These are phyloP conservation scores for Condylura cristata DNA, from an alignment of 2,113 vertebrate species.

Conservation along the genomic window DNA sequence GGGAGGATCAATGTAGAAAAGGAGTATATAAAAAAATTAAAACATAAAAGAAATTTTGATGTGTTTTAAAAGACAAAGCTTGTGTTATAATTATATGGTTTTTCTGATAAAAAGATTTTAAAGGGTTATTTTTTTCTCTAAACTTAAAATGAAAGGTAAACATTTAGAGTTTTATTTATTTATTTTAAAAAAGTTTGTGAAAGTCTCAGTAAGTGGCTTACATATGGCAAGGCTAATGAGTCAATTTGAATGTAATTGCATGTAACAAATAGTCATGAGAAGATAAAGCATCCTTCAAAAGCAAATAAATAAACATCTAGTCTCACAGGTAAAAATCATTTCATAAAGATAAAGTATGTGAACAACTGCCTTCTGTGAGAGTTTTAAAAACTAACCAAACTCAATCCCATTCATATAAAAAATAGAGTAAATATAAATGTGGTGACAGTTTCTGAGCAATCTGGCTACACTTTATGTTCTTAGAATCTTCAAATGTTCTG, in stretches of 20 bases:
- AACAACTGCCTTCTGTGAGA: neutral
- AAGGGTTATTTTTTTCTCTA: neutral
- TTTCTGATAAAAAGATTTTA: neutral
- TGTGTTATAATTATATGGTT: neutral
- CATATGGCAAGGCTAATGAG: neutral
- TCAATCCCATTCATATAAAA: neutral
- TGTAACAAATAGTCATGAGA: neutral
- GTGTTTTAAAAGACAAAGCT: neutral
- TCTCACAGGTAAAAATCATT: neutral
- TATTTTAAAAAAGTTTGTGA: neutral
- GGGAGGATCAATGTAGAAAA: too few relatives aligned
- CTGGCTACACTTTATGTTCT: neutral
- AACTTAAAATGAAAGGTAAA: neutral
- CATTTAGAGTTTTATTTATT: neutral
- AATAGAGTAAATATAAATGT: conserved; percentile 19
- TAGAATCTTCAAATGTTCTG: neutral
- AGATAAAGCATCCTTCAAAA: conserved; percentile 31
- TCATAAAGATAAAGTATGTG: neutral
- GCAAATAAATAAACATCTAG: neutral
- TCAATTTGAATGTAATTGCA: conserved; percentile 39
- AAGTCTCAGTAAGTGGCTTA: conserved; percentile 1
- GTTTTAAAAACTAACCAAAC: neutral
- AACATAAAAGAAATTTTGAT: neutral
- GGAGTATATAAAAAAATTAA: too few relatives aligned
- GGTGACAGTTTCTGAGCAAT: neutral